Evolutionary conservation across 1,140 invertebrate species (phyloP), one percentile per base, ranked within the genome.

Genomic region (Drosophila jambulina): DNA sequence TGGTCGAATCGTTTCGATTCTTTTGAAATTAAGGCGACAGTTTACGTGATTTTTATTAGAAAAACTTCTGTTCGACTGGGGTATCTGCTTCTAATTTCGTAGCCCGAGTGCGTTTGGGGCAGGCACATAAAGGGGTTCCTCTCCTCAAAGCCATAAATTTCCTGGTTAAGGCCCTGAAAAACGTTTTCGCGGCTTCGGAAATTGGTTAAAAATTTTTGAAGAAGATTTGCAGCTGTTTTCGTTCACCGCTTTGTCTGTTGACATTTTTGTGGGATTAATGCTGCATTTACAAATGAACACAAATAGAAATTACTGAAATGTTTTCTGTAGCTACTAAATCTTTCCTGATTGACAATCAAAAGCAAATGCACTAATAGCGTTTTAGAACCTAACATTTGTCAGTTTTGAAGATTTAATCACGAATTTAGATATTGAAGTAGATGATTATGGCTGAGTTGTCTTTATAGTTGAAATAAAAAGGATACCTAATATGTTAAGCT

Each of bases 31-130:
- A 63, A 84, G 80, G 84, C 85, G 84, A 87, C 84, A 87, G 54
- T 75, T 88, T 87, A 87, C 84, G 84, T 87, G 84, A 87, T 84
- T 84, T 88, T 84, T 88, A 84, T 88, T 80, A 57, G 84, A 87
- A 87, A 86, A 88, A 48, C 78, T 70, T 68, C 49, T 64, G 59
- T 71, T 45, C 56, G 48, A 53, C 59, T 61, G 40, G 32, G 23
- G 40, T 43, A 49, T 23, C 49, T 61, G 67, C 63, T 63, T 84
- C 84, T 88, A 90, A 88, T 80, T 87, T 88, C 59, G 75, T 86
- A 85, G 60, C 68, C 63, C 19, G 38, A 21, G 32, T 59, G 61
- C 58, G 72, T 77, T 71, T 40, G 59, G 12, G 40, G 40, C n/a
- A 19, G 40, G 8, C 69, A 58, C 54, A 45, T 40, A 75, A 88